Conservation (phyloP, 2,797 vertebrate genomes). For the Cottoperca gobio region DNA sequence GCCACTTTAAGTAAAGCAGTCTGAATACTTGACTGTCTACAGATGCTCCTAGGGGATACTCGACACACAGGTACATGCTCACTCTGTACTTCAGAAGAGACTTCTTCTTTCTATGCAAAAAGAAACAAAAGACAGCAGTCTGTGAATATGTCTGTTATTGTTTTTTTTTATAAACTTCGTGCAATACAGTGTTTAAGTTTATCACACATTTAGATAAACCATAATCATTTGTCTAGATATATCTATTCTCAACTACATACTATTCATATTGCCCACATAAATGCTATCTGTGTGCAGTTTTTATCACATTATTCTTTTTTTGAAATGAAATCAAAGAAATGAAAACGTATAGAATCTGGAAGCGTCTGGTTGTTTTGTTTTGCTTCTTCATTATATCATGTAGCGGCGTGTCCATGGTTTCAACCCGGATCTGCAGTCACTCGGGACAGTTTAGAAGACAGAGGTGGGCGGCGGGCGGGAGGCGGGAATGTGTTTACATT, state of each 20-base stretch:
- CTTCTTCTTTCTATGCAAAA: conserved; percentile 24
- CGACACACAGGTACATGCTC: conserved; percentile 11
- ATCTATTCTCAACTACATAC: conserved; percentile 86
- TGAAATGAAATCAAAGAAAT: conserved; percentile 75
- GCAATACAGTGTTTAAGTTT: conserved; percentile 89
- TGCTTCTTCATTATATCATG: conserved; percentile 67
- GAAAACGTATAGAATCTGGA: conserved; percentile 75
- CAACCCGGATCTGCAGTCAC: conserved; percentile 62
- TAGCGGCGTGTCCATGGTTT: conserved; percentile 67
- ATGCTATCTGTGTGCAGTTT: conserved; percentile 85
- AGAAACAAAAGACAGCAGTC: conserved; percentile 80
- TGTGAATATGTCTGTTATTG: conserved; percentile 74
- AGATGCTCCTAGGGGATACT: background rate
- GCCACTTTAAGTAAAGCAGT: background rate
- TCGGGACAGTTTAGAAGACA: conserved; percentile 46
- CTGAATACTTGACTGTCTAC: background rate
- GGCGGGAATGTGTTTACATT: conserved; percentile 70
- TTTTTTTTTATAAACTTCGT: conserved; percentile 87
- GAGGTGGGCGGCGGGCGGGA: background rate
- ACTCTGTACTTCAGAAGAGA: conserved; percentile 4
- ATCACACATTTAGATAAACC: conserved; percentile 89
- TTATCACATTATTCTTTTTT: conserved; percentile 78
- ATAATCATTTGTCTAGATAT: conserved; percentile 84
- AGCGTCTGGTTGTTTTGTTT: conserved; percentile 73
- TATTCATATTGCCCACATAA: conserved; percentile 87